phyloP scores from a whole-genome alignment of 2,113 vertebrate genomes.

The Cynopterus brachyotis region DNA sequence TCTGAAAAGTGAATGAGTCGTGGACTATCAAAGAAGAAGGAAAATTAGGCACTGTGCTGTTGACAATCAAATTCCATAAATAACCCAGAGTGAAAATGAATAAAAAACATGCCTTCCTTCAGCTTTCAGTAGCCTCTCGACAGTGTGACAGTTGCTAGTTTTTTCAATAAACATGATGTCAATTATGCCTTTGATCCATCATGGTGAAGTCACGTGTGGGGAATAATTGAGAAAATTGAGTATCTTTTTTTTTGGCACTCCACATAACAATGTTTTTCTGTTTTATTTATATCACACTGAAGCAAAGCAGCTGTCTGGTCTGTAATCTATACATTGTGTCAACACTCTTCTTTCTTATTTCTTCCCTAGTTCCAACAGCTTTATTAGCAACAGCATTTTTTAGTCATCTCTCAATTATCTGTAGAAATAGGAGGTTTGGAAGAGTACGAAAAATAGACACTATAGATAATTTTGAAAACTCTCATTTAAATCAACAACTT shows the following conservation, averaged over 20 bases:
- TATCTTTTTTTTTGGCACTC: constrained; percentile 72
- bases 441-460: constrained; percentile 28
- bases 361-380: constrained; percentile 74
- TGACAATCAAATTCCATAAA: constrained; percentile 82
- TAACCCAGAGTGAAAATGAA: constrained; percentile 80
- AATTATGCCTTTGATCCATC: constrained; percentile 82
- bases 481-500: constrained; percentile 56
- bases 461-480: constrained; percentile 26
- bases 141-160: constrained; percentile 80
- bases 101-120: constrained; percentile 76
- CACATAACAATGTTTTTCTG: constrained; percentile 73
- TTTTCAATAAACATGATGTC: constrained; percentile 82
- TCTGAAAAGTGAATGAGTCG: constrained; percentile 76
- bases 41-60: constrained; percentile 80
- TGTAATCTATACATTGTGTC: constrained; percentile 77
- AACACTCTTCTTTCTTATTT: constrained; percentile 70
- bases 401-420: constrained; percentile 49
- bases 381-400: constrained; percentile 52
- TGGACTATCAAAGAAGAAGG: constrained; percentile 71
- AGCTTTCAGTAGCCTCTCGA: constrained; percentile 79
- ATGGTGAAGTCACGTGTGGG: constrained; percentile 74
- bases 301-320: constrained; percentile 81
- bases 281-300: constrained; percentile 76
- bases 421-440: constrained; percentile 24
- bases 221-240: constrained; percentile 67